phyloP scores from a whole-genome alignment of 1,140 invertebrate genomes.

The Tribolium castaneum region DNA sequence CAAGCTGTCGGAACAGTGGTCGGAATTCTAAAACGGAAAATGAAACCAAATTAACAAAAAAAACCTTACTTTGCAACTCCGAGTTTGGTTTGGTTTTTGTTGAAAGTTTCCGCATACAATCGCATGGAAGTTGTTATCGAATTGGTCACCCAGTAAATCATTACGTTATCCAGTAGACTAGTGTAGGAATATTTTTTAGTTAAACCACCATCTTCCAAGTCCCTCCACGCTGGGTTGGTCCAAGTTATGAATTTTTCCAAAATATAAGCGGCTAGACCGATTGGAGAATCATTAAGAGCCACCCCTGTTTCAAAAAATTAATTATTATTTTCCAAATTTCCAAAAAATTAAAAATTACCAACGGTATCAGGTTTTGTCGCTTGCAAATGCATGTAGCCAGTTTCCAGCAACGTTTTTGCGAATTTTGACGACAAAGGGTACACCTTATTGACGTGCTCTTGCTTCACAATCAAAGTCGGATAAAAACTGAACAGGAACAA shows the following conservation, averaged over 20 bases:
- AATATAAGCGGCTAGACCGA: constrained; percentile 82
- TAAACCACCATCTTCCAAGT: constrained; percentile 88
- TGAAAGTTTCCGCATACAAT: constrained; percentile 73
- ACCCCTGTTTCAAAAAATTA: constrained; percentile 64
- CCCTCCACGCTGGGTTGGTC: constrained; percentile 82
- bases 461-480: constrained; percentile 70
- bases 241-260: constrained; percentile 86
- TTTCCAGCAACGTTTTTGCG: constrained; percentile 70
- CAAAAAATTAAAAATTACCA: too few relatives aligned
- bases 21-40: constrained; percentile 69
- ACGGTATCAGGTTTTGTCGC: constrained; percentile 93
- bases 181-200: constrained; percentile 79
- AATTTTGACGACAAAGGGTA: constrained; percentile 71
- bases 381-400: constrained; percentile 87
- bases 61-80: constrained; percentile 35
- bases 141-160: constrained; percentile 81
- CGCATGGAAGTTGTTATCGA: constrained; percentile 75
- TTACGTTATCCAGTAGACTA: constrained; percentile 78
- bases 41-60: constrained; percentile 41
- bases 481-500: constrained; percentile 66
- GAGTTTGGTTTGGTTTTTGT: constrained; percentile 54
- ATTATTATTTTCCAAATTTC: neutral
- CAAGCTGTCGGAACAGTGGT: constrained; percentile 74
- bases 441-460: constrained; percentile 69
- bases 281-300: constrained; percentile 74